Base-by-base conservation (phyloP, 2,113 vertebrate species). In the Bagarius yarrelli region DNA sequence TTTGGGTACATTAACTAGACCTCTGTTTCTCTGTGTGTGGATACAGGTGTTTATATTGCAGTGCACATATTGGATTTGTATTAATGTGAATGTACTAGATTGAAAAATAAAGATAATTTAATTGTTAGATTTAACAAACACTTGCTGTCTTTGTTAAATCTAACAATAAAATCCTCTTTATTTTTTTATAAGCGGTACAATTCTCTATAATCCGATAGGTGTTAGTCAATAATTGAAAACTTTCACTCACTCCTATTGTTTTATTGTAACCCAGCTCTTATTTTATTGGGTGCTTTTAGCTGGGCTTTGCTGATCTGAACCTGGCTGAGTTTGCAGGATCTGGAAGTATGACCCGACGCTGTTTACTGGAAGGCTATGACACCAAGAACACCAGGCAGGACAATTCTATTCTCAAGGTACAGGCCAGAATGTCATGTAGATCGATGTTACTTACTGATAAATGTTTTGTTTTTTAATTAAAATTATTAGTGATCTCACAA, bases 301-400 rank as follows among this genome's bases (percentile, higher is more conserved):
- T 99, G 83, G 98, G 97, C 87, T 99, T 98, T 94, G 95, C 95
- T 89, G 96, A 99, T 92, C 92, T 99, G 86, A 99, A 99, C 90
- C 94, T 99, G 92, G 92, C 98, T 72, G 98, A 99, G 91, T 98
- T 98, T 93, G 98, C 98, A 76, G 98, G 97, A 87, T 98, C 97
- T 1, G 96, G 98, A 86, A 96, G 91, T 84, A 98, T 97, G 74
- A 96, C 95, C 84, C 97, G 98, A 44, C 95, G 95, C 86, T 98
- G 95, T 92, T 94, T 99, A 90, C 92, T 99, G 87, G 97, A 99
- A 92, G 98, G 98, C 87, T 99, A 99, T 71, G 96, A 99, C 90
- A 99, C 96, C 91, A 99, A 98, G 94, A 97, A 99, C 89, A 98
- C 96, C 64, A 94, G 98, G 59, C 97, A 99, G 87, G 98, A 99